Evolutionary conservation across 2,888 invertebrate genomes (phyloP).

Genomic region (Temnothorax ravouxi): DNA sequence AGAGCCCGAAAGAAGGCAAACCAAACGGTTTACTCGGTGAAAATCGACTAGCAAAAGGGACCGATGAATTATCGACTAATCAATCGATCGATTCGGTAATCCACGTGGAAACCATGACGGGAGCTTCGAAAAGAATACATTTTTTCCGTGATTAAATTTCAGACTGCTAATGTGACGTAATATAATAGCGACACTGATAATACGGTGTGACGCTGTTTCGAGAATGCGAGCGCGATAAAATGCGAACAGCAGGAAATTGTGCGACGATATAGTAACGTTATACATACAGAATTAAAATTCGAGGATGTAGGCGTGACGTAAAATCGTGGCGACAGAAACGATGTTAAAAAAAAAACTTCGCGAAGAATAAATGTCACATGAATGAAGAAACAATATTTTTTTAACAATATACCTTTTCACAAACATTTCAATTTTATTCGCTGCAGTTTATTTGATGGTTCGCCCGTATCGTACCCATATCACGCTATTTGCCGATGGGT

Average conservation of each 20-base stretch:
- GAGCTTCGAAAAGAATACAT: conserved; percentile 31
- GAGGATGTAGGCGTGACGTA: conserved; percentile 37
- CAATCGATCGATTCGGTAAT: conserved; percentile 14
- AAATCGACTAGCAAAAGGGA: background rate
- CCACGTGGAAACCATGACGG: conserved; percentile 17
- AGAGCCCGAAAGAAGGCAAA: background rate
- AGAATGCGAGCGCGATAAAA: conserved; percentile 19
- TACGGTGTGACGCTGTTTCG: background rate
- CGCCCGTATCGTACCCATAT: background rate
- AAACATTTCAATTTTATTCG: conserved; percentile 23
- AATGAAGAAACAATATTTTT: background rate
- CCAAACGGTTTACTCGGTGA: background rate
- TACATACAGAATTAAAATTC: conserved; percentile 3
- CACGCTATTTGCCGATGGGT: background rate
- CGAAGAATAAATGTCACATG: background rate
- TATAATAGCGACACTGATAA: too few relatives aligned
- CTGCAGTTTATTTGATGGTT: conserved; percentile 22
- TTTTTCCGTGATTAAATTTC: conserved; percentile 21
- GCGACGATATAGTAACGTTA: background rate
- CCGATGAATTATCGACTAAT: background rate
- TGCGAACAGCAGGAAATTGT: conserved; percentile 3
- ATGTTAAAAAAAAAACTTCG: background rate
- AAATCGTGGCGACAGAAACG: background rate
- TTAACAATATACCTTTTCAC: background rate
- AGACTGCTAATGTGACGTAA: background rate